phyloP scores from a whole-genome alignment of 2,797 vertebrate species.

The Macropodus opercularis region DNA sequence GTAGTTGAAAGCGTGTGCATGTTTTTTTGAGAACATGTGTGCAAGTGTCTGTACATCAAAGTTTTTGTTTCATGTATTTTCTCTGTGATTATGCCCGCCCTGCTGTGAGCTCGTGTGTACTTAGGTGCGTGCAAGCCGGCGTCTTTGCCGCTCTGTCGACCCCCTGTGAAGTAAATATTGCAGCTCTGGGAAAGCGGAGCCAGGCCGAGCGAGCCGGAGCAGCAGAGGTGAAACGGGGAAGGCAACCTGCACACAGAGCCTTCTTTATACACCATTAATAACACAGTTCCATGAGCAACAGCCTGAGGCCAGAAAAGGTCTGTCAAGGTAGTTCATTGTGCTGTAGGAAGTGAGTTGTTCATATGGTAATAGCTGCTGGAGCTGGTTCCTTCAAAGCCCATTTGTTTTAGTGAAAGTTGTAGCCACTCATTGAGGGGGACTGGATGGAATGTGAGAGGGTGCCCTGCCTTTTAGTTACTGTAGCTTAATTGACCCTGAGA shows the following conservation, averaged over 20 bases:
- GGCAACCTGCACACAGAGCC: conserved; percentile 67
- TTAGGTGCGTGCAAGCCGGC: conserved; percentile 46
- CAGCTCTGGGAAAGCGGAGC: conserved; percentile 49
- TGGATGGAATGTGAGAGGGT: conserved; percentile 81
- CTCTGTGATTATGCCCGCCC: conserved; percentile 44
- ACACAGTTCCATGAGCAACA: conserved; percentile 61
- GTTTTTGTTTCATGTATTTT: conserved; percentile 62
- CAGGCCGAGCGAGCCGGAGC: conserved; percentile 30
- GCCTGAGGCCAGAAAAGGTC: conserved; percentile 71
- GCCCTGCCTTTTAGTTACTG: conserved; percentile 76
- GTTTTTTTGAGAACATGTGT: conserved; percentile 55
- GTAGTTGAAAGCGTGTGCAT: conserved; percentile 55
- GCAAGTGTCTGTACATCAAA: conserved; percentile 56
- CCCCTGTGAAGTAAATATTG: conserved; percentile 67
- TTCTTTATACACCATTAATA: conserved; percentile 72
- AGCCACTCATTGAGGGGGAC: conserved; percentile 69
- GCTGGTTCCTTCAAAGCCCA: conserved; percentile 71
- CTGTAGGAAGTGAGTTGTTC: conserved; percentile 77
- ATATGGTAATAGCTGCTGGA: conserved; percentile 79
- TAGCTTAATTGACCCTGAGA: conserved; percentile 81
- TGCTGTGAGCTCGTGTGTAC: conserved; percentile 61
- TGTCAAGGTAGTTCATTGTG: conserved; percentile 78
- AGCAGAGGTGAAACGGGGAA: conserved; percentile 40
- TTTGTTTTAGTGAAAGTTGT: conserved; percentile 81
- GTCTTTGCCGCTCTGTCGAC: conserved; percentile 49